Conservation (phyloP, 2,888 invertebrate genomes). For the Sphaeridia pumilis region DNA sequence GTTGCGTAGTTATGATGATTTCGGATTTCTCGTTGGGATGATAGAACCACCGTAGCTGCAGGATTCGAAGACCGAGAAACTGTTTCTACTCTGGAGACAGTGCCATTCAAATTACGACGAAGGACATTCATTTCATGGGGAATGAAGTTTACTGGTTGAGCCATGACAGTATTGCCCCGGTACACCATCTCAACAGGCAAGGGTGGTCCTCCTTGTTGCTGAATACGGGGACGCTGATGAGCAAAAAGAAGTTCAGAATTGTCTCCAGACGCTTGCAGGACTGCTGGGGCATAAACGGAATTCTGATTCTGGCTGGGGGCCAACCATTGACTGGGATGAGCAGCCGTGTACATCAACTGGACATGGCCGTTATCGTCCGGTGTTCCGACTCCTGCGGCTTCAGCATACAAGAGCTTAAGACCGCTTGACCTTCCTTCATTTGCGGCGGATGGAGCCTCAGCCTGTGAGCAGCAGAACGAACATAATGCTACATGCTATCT, state of each 20-base stretch:
- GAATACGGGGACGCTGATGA: slow-evolving; percentile 10
- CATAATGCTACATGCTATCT: slow-evolving; percentile 21
- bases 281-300: slow-evolving; percentile 6
- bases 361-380: slow-evolving; percentile 18
- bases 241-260: slow-evolving; percentile 15
- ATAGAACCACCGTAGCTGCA: background rate
- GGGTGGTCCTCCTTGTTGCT: slow-evolving; percentile 1
- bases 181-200: slow-evolving; percentile 18
- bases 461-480: slow-evolving; percentile 27
- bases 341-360: slow-evolving; percentile 26
- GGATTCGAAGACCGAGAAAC: background rate
- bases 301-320: slow-evolving; percentile 11
- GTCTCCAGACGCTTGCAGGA: slow-evolving; percentile 14
- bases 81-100: background rate
- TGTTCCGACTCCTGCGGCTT: slow-evolving; percentile 24
- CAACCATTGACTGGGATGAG: slow-evolving; percentile 26
- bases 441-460: slow-evolving; percentile 18
- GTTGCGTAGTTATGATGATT: slow-evolving; percentile 15
- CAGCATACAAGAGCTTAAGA: slow-evolving; percentile 26
- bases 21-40: slow-evolving; percentile 1
- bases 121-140: slow-evolving; percentile 10
- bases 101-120: background rate
- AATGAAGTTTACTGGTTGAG: slow-evolving; percentile 1
- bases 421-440: slow-evolving; percentile 26
- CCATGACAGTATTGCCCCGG: slow-evolving; percentile 17